These are phyloP conservation scores for Linnaemya vulpina DNA, from an alignment of 2,888 invertebrate species.

Conservation along the genomic window DNA sequence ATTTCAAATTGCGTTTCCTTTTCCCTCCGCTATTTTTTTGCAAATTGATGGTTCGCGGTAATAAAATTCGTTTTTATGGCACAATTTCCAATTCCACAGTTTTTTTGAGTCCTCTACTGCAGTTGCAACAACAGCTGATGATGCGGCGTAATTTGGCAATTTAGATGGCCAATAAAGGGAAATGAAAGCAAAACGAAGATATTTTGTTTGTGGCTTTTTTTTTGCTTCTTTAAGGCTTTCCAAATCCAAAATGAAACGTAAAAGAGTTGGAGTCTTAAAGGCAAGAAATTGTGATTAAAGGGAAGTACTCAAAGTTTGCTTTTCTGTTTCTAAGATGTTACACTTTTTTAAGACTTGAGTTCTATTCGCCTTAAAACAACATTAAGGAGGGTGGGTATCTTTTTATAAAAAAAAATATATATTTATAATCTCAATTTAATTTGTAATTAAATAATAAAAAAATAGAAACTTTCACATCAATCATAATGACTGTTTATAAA, in stretches of 20 bases:
- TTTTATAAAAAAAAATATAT: too few species aligned
- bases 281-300: too few species aligned
- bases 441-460: too few species aligned
- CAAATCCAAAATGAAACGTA: too few species aligned
- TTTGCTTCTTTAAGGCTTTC: neutral
- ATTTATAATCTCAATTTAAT: too few species aligned
- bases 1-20: neutral
- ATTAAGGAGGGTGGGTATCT: too few species aligned
- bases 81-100: constrained; percentile 36
- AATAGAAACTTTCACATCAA: too few species aligned
- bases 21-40: neutral
- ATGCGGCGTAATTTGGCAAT: constrained; percentile 51
- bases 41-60: constrained; percentile 42
- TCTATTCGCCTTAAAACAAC: too few species aligned
- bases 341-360: too few species aligned
- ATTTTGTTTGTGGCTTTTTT: constrained; percentile 13
- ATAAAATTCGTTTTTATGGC: constrained; percentile 66
- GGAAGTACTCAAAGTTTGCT: too few species aligned
- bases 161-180: constrained; percentile 50
- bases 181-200: constrained; percentile 12
- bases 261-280: too few species aligned
- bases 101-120: constrained; percentile 16
- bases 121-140: constrained; percentile 47
- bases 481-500: neutral
- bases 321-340: too few species aligned